Percentiles rank a stretch among this genome's conserved stretches.
These are phyloP conservation scores for Torymus aiolomorphi DNA, from an alignment of 2,888 invertebrate species.

Conservation along the genomic window DNA sequence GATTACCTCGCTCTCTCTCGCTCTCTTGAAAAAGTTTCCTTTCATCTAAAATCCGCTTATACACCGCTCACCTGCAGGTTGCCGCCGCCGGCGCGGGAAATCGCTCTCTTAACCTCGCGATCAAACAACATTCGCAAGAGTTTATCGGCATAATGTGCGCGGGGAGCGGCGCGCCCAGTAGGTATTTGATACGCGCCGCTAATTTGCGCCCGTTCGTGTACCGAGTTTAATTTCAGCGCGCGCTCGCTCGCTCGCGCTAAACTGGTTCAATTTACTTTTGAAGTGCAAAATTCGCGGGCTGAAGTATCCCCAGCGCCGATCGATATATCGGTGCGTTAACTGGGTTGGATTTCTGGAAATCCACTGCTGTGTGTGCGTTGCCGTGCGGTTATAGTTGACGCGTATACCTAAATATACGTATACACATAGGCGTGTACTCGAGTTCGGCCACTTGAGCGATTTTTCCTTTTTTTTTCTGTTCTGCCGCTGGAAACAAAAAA, in stretches of 20 bases:
- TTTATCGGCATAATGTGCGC: no score
- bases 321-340: background rate
- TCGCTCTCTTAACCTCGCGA: no score
- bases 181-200: conserved; percentile 11
- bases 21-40: no score
- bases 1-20: no score
- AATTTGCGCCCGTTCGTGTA: background rate
- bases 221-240: background rate
- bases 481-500: background rate
- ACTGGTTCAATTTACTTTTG: conserved; percentile 1
- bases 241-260: background rate
- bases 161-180: no score
- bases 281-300: no score
- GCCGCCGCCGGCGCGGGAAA: no score
- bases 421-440: background rate
- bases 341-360: background rate
- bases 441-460: background rate
- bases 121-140: no score
- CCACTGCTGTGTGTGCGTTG: no score
- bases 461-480: background rate
- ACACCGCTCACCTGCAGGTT: background rate
- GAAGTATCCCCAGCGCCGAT: background rate
- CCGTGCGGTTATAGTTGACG: no score
- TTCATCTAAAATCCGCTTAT: no score
- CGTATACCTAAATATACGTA: no score